Evolutionary conservation across 1,140 invertebrate genomes (phyloP).

Genomic region (Stenopsyche tienmushanensis): DNA sequence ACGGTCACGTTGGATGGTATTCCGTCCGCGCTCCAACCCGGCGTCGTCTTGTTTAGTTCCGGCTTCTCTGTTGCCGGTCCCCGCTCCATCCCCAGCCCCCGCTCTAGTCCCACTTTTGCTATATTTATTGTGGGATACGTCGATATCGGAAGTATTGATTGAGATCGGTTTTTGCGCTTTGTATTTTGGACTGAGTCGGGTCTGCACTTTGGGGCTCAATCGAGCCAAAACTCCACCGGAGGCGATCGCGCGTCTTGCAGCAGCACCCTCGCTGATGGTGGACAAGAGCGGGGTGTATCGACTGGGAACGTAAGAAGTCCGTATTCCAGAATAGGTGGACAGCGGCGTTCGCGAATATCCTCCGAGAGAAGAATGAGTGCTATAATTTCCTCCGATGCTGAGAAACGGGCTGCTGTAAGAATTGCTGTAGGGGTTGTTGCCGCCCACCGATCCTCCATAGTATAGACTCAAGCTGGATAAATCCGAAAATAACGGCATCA

Average conservation of each 20-base stretch:
- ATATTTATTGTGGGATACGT: conserved; percentile 69
- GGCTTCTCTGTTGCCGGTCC: conserved; percentile 46
- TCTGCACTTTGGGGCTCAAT: conserved; percentile 35
- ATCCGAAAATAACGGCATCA: conserved; percentile 62
- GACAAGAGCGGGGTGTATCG: conserved; percentile 71
- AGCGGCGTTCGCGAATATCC: conserved; percentile 46
- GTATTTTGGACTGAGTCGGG: conserved; percentile 37
- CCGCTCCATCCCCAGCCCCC: conserved; percentile 9
- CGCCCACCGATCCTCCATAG: conserved; percentile 53
- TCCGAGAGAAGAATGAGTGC: conserved; percentile 58
- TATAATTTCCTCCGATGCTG: conserved; percentile 56
- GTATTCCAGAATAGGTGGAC: conserved; percentile 35
- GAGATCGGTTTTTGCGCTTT: conserved; percentile 56
- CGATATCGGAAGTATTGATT: conserved; percentile 81
- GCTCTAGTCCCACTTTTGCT: conserved; percentile 44
- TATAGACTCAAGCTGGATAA: conserved; percentile 57
- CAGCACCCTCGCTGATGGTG: conserved; percentile 68
- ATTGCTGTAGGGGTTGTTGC: conserved; percentile 34
- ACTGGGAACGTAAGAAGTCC: conserved; percentile 43
- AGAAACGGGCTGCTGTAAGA: conserved; percentile 55
- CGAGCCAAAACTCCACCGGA: conserved; percentile 28
- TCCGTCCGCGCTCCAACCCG: conserved; percentile 46
- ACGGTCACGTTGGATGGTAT: conserved; percentile 67
- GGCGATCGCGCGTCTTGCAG: conserved; percentile 44
- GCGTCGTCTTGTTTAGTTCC: conserved; percentile 2